These are phyloP conservation scores for Drosophila grimshawi DNA, from an alignment of 1,140 invertebrate species.

Conservation along the genomic window DNA sequence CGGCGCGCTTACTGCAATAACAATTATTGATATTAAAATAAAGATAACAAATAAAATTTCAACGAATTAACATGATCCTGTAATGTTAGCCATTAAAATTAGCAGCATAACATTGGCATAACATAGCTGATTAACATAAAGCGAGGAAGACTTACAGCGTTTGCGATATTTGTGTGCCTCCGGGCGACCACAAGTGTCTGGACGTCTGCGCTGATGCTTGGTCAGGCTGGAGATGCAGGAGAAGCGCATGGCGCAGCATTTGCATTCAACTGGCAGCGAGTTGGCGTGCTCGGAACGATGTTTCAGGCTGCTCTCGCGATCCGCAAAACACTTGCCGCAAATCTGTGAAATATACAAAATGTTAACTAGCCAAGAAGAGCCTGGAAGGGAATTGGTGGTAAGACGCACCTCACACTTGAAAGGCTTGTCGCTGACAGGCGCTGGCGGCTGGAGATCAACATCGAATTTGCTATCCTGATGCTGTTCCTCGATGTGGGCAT, in stretches of 20 bases:
- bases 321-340: conserved; percentile 85
- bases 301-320: conserved; percentile 84
- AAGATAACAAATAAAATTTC: neutral
- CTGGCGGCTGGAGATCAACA: conserved; percentile 75
- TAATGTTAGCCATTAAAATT: too few relatives aligned
- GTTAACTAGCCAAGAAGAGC: neutral
- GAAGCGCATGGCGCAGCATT: conserved; percentile 82
- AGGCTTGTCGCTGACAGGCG: conserved; percentile 84
- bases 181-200: conserved; percentile 81
- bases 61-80: too few relatives aligned
- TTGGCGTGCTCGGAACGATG: conserved; percentile 84
- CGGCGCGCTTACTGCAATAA: conserved; percentile 21
- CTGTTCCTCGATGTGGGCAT: conserved; percentile 38
- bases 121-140: too few relatives aligned
- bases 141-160: conserved; percentile 40
- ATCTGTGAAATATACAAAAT: conserved; percentile 38
- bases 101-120: too few relatives aligned
- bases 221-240: conserved; percentile 84
- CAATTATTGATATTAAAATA: conserved; percentile 15
- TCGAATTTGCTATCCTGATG: conserved; percentile 48
- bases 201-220: conserved; percentile 84
- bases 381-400: neutral
- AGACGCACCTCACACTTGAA: conserved; percentile 85
- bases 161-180: conserved; percentile 47
- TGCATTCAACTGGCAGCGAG: conserved; percentile 84